phyloP scores from a whole-genome alignment of 2,888 invertebrate species.

The Strigamia transsilvanica region DNA sequence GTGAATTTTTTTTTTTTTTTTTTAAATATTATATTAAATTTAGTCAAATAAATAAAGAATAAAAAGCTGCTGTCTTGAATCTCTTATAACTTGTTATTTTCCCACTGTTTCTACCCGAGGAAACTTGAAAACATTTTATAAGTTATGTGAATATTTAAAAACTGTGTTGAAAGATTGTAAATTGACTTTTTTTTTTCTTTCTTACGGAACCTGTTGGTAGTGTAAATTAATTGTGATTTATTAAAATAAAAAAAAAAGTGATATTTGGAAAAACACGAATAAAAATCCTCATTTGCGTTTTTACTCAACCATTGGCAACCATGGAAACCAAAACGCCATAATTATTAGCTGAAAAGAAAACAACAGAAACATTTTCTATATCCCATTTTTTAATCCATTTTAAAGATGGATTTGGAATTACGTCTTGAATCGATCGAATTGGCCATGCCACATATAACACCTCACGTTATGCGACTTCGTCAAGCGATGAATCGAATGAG shows the following conservation, averaged over 20 bases:
- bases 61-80: not conserved
- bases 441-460: slow-evolving; percentile 2
- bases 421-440: slow-evolving; percentile 9
- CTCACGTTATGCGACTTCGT: slow-evolving; percentile 1
- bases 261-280: too few species aligned
- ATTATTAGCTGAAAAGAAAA: too few species aligned
- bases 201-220: not conserved
- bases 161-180: not conserved
- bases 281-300: too few species aligned
- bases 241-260: not conserved
- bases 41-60: not conserved
- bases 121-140: not conserved
- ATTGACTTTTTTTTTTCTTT: not conserved
- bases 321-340: too few species aligned
- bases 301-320: too few species aligned
- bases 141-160: not conserved
- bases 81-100: slow-evolving; percentile 3
- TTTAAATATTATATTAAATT: not conserved
- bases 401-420: slow-evolving; percentile 11
- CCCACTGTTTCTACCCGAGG: not conserved
- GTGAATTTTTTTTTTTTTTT: not conserved
- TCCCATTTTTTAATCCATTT: too few species aligned
- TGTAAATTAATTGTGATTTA: not conserved
- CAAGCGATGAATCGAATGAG: slow-evolving; percentile 9
- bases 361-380: too few species aligned